Evolutionary conservation across 2,888 invertebrate species (phyloP).

Genomic region (Listrodromus nycthemerus): DNA sequence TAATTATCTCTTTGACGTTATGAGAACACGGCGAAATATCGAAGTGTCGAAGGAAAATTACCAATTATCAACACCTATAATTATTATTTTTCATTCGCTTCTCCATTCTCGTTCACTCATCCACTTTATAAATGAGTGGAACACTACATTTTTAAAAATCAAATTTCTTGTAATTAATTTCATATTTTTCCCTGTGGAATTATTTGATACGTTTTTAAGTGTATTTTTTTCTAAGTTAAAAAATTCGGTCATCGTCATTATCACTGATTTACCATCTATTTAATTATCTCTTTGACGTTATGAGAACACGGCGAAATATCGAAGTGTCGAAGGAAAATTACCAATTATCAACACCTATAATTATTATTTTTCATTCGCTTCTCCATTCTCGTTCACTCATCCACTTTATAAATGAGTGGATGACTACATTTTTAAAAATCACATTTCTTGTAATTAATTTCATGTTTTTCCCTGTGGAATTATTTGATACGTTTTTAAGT

Average conservation of each 20-base stretch:
- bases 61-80: neutral
- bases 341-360: too few relatives aligned
- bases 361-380: too few relatives aligned
- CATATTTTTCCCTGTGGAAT: neutral
- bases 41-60: constrained; percentile 37
- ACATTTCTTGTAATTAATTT: too few relatives aligned
- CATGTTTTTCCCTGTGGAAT: too few relatives aligned
- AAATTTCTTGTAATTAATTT: neutral
- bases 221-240: constrained; percentile 11
- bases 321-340: too few relatives aligned
- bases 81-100: neutral
- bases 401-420: too few relatives aligned
- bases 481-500: neutral
- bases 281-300: too few relatives aligned
- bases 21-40: constrained; percentile 47
- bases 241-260: constrained; percentile 8
- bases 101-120: neutral
- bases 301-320: too few relatives aligned
- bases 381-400: too few relatives aligned
- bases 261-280: neutral
- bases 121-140: neutral
- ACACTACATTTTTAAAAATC: neutral
- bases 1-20: constrained; percentile 3
- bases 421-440: too few relatives aligned
- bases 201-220: too few relatives aligned